Evolutionary conservation across 2,888 invertebrate species (phyloP).

Genomic region (Erebia ligea): DNA sequence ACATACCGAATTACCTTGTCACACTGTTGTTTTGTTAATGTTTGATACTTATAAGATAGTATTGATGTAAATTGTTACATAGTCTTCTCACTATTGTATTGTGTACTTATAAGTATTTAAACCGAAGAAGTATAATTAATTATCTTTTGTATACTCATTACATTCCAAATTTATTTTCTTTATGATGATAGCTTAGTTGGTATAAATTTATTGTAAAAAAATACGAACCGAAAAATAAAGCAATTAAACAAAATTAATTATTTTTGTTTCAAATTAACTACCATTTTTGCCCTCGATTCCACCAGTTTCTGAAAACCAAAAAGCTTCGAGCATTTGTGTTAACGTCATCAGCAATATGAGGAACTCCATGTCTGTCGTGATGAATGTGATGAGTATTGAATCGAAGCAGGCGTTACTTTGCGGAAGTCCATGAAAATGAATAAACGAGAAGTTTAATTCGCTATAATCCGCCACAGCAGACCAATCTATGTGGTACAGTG

Average conservation of each 20-base stretch:
- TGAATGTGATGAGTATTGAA: too few relatives aligned
- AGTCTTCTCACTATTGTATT: conserved; percentile 38
- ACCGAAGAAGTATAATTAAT: conserved; percentile 51
- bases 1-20: conserved; percentile 18
- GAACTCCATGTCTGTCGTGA: too few relatives aligned
- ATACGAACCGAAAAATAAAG: conserved; percentile 45
- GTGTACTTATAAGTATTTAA: conserved; percentile 49
- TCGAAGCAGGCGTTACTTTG: too few relatives aligned
- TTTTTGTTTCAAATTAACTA: conserved; percentile 34
- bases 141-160: conserved; percentile 62
- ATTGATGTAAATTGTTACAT: conserved; percentile 23
- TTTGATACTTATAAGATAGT: conserved; percentile 9
- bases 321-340: too few relatives aligned
- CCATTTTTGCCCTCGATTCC: conserved; percentile 17
- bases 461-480: too few relatives aligned
- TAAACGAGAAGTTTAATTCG: too few relatives aligned
- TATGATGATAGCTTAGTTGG: conserved; percentile 44
- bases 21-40: conserved; percentile 20
- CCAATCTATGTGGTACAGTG: too few relatives aligned
- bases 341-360: too few relatives aligned
- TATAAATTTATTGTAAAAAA: conserved; percentile 53
- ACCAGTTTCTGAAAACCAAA: not conserved
- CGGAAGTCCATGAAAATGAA: too few relatives aligned
- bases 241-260: conserved; percentile 20
- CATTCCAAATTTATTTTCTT: conserved; percentile 64